Base-by-base conservation (phyloP, 1,140 invertebrate genomes). In the Zaprionus davidi region DNA sequence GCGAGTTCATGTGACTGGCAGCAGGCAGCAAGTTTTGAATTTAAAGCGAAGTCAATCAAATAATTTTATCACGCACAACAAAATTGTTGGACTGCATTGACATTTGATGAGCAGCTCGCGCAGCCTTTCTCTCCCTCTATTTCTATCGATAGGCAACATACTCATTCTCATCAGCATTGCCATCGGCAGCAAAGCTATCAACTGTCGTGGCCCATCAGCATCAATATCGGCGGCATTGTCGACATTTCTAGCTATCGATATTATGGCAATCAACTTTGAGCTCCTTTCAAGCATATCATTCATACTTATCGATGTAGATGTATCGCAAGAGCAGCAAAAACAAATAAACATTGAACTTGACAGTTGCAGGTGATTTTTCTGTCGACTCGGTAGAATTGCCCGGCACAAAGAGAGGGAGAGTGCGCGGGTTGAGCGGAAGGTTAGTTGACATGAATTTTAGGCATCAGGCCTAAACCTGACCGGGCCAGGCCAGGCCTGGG, bases 1-100 rank as follows among this genome's bases (percentile, higher is more conserved):
- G 41, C 41, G n/a, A 46, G 31, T 34, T 34, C 9, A 34, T 34
- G 31, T 34, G 31, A 34, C 31, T 62, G 46, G 34, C 24, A 56
- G 53, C 5, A n/a, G 24, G 51, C 24, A 20, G 26, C 62, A 20
- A 56, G 41, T 70, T 70, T 63, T 49, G 51, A 57, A 31, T 46
- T 64, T 41, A 58, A 60, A 70, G 58, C 36, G 41, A 51, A 71
- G 67, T 75, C 66, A 70, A 75, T 75, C 72, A 75, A 63, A 59
- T 71, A 71, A 75, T 75, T 75, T 64, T 20, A 75, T 71, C 72
- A 58, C 53, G 72, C 72, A 64, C 67, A 44, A 24, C 38, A 13
- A 26, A 66, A 58, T 66, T 55, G 59, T 31, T 71, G 31, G 24
- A 62, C 68, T 68, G 49, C 36, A 71, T 38, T 63, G 38, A 49